A percentile compares a stretch with the other conserved stretches of the same genome.
phyloP scores from a whole-genome alignment of 2,888 invertebrate genomes.

The Netelia melanura region DNA sequence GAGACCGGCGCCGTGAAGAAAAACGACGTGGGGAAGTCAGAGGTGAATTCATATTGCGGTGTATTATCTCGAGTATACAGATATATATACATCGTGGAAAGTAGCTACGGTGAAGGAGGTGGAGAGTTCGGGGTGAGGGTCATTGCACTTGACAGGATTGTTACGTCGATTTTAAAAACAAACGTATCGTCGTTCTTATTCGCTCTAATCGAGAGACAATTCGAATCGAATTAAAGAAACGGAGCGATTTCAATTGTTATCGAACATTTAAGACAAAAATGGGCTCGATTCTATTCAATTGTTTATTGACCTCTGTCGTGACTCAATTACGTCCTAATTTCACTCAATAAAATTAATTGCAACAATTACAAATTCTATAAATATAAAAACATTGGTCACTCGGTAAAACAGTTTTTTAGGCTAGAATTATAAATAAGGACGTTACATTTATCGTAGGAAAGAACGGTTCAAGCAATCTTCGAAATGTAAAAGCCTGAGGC shows the following conservation, averaged over 20 bases:
- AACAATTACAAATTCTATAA: neutral
- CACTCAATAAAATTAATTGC: neutral
- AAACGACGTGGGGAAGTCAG: conserved; percentile 52
- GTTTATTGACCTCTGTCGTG: neutral
- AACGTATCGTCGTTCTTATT: neutral
- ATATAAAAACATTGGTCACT: neutral
- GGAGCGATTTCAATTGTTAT: neutral
- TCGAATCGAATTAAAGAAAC: neutral
- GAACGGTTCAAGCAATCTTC: neutral
- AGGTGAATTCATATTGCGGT: conserved; percentile 31
- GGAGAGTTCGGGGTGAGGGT: neutral
- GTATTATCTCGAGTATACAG: neutral
- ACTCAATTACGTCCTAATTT: neutral
- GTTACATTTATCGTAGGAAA: neutral
- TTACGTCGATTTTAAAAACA: neutral
- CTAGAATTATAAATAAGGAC: too few relatives aligned
- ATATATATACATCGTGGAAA: neutral
- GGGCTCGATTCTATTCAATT: neutral
- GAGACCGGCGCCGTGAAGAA: conserved; percentile 55
- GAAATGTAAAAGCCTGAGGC: neutral
- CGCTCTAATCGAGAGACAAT: neutral
- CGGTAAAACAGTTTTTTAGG: neutral
- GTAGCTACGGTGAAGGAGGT: neutral
- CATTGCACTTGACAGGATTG: neutral
- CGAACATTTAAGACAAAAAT: neutral